A percentile compares a stretch with the other conserved stretches of the same genome.
Conservation (phyloP, 1,140 invertebrate species). For the Drosophila miranda region DNA sequence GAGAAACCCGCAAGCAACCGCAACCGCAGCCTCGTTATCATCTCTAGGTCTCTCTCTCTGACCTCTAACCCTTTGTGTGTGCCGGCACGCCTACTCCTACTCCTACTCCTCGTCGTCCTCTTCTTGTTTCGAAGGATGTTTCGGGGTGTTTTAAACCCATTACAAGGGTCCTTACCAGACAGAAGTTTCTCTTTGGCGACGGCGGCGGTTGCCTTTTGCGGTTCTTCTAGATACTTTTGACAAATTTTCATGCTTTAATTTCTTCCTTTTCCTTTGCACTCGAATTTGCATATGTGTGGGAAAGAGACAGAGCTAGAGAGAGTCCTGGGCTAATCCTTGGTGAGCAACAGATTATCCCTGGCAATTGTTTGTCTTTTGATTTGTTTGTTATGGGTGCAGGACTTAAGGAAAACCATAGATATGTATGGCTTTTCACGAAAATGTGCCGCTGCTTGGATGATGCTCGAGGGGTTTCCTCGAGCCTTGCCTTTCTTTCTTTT, state of each 20-base stretch:
- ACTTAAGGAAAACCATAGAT: constrained; percentile 15
- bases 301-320: constrained; percentile 11
- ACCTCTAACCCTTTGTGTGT: constrained; percentile 53
- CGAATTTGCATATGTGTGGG: constrained; percentile 66
- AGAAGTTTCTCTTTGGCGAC: constrained; percentile 22
- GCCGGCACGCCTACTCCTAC: constrained; percentile 45
- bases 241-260: constrained; percentile 7
- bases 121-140: constrained; percentile 30
- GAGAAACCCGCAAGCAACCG: constrained; percentile 52
- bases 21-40: constrained; percentile 59
- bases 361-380: constrained; percentile 76
- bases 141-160: constrained; percentile 76
- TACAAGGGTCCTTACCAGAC: constrained; percentile 53
- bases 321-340: constrained; percentile 62
- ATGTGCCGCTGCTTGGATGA: constrained; percentile 23
- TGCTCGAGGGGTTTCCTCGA: constrained; percentile 46
- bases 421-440: constrained; percentile 37
- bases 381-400: constrained; percentile 65
- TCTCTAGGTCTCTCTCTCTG: constrained; percentile 27
- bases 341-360: constrained; percentile 80
- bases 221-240: constrained; percentile 33
- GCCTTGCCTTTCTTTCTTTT: constrained; percentile 18
- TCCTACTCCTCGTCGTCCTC: constrained; percentile 30
- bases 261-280: constrained; percentile 35
- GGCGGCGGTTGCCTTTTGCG: constrained; percentile 33